A percentile compares a stretch with the other conserved stretches of the same genome.
Conservation (phyloP, 1,140 invertebrate species). For the Parapsyche elsis region DNA sequence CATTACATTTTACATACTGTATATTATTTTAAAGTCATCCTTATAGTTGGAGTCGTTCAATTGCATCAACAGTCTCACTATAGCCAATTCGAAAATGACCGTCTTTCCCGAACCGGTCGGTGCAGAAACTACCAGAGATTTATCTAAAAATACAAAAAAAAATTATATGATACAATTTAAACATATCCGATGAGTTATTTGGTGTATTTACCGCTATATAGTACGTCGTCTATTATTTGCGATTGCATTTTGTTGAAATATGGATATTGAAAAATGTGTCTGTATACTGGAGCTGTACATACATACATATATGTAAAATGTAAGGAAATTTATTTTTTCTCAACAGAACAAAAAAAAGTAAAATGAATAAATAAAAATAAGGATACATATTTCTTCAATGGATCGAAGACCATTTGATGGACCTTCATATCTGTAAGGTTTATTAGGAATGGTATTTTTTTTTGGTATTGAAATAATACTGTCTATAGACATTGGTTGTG, state of each 20-base stretch:
- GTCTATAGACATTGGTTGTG: constrained; percentile 50
- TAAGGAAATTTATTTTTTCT: constrained; percentile 48
- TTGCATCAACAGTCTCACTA: constrained; percentile 73
- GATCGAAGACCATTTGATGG: constrained; percentile 61
- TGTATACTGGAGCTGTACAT: constrained; percentile 66
- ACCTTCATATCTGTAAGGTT: constrained; percentile 59
- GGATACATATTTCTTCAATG: constrained; percentile 63
- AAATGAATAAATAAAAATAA: not conserved
- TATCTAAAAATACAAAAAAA: constrained; percentile 68
- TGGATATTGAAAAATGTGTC: constrained; percentile 71
- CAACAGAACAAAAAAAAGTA: too few relatives aligned
- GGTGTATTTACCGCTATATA: constrained; percentile 70
- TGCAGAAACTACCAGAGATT: constrained; percentile 78
- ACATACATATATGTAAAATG: too few relatives aligned
- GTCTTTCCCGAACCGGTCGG: constrained; percentile 88
- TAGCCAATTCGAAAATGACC: constrained; percentile 83
- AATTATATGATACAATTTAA: constrained; percentile 17
- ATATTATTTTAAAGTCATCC: constrained; percentile 73
- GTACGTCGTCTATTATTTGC: constrained; percentile 73
- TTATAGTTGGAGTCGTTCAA: constrained; percentile 60
- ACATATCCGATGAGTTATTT: not conserved
- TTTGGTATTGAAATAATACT: not conserved
- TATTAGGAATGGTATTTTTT: not conserved
- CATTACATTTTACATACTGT: constrained; percentile 66
- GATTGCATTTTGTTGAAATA: constrained; percentile 81